Evolutionary conservation across 1,140 invertebrate genomes (phyloP), one percentile per base, ranked within the genome.

Genomic region (Teleopsis dalmanni): DNA sequence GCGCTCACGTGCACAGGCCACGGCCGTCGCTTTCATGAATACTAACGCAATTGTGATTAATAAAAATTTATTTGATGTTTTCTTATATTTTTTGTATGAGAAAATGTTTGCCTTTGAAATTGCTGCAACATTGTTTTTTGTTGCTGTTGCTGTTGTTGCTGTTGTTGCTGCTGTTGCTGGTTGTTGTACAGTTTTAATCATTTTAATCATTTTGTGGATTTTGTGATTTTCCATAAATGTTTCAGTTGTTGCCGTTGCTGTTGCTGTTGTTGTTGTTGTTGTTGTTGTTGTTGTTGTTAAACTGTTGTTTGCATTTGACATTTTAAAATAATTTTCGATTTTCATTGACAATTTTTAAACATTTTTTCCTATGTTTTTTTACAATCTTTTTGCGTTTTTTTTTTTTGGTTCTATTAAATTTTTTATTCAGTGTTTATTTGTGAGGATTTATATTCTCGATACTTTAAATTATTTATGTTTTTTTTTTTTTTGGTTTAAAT

Each of bases 1-100:
- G 48, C 79, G 77, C 52, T 81, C 76, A 44, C 75, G 57, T 42
- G 55, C 55, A 38, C 53, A 54, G 35, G 55, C 40, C 40, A 58
- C 54, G 65, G 65, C 62, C 58, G 56, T 43, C 48, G 54, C 58
- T 51, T 62, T 60, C 60, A 68, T 53, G 45, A 62, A 23, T 47
- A 41, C 43, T 47, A 65, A 35, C 37, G 51, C 25, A 2, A 47
- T 0, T 14, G 38, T 18, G 25, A 27, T 5, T 14, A 45, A 25
- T 26, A 26, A 36, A 10, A 19, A 23, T 23, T 18, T 34, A 41
- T n/a, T 25, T 4, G 19, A 18, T n/a, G 16, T 14, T 19, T 18
- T 38, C 11, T 38, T 4, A 11, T 5, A 21, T 38, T 21, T 38
- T 3, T 38, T 38, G n/a, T 38, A 5, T 38, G 3, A 18, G 4